Evolutionary conservation across 2,888 invertebrate species (phyloP).

Genomic region (Melangyna quadrimaculata): DNA sequence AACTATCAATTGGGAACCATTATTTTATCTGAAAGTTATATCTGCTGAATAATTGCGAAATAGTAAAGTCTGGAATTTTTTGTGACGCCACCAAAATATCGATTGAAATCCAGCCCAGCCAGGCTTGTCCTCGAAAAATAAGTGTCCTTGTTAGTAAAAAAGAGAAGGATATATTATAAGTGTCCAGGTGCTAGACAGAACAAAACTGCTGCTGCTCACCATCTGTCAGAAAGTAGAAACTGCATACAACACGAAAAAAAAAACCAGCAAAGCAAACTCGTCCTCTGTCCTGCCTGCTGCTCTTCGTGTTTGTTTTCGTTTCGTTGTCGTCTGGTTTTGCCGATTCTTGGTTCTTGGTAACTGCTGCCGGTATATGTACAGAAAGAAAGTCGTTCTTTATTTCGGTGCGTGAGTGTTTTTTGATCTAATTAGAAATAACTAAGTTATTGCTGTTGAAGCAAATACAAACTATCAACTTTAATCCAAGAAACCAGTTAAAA

Average conservation of each 20-base stretch:
- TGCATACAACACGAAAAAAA: not conserved
- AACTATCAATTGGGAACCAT: not conserved
- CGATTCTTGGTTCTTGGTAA: not conserved
- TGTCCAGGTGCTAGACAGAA: slow-evolving; percentile 51
- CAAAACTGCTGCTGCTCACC: slow-evolving; percentile 22
- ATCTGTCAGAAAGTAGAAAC: slow-evolving; percentile 60
- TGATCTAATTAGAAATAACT: slow-evolving; percentile 22
- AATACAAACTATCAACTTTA: not conserved
- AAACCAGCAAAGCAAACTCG: not conserved
- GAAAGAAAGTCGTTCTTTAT: slow-evolving; percentile 29
- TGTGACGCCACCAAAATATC: slow-evolving; percentile 29
- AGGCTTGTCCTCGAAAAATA: slow-evolving; percentile 36
- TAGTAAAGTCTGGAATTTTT: slow-evolving; percentile 3
- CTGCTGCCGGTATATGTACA: slow-evolving; percentile 41
- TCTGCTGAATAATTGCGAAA: not conserved
- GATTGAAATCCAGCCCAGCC: slow-evolving; percentile 24
- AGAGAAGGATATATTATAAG: slow-evolving; percentile 40
- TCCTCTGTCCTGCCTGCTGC: slow-evolving; percentile 36
- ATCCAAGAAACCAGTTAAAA: not conserved
- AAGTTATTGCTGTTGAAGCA: not conserved
- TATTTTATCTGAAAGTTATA: not conserved
- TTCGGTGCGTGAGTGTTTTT: slow-evolving; percentile 1
- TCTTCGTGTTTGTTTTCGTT: slow-evolving; percentile 50
- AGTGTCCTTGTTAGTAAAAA: slow-evolving; percentile 55
- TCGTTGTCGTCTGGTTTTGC: slow-evolving; percentile 23